Conservation (phyloP, 2,113 vertebrate genomes). For the Anser cygnoides region DNA sequence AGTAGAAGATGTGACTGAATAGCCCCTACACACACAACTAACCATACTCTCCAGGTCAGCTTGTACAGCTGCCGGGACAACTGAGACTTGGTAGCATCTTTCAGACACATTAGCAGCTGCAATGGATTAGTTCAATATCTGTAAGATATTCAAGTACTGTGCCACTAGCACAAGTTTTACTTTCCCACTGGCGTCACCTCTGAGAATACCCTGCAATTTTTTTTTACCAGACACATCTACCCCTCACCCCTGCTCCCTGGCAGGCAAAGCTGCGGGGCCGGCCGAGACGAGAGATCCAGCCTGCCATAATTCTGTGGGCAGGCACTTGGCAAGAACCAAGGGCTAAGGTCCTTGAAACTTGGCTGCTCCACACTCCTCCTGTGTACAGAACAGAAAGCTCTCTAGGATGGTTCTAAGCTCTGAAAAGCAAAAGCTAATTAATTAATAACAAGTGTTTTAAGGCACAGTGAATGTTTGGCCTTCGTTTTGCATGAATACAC, state of each 20-base stretch:
- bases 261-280: neutral
- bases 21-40: no score
- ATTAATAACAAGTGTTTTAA: no score
- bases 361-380: neutral
- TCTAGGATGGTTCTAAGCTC: neutral
- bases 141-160: no score
- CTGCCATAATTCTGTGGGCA: neutral
- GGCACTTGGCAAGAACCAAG: neutral
- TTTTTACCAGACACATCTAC: neutral
- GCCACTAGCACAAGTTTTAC: neutral
- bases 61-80: neutral
- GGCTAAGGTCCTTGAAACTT: neutral
- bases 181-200: neutral
- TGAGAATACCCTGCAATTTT: neutral
- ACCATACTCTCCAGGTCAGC: no score
- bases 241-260: fast-evolving
- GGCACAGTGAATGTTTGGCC: neutral
- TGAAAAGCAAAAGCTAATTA: neutral
- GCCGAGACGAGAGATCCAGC: neutral
- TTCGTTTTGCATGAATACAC: neutral
- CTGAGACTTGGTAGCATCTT: neutral
- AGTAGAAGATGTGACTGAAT: neutral
- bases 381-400: neutral
- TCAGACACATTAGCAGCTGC: neutral
- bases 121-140: fast-evolving